Evolutionary conservation across 35 echinoderm and acorn worm genomes (phyloP).

Genomic region (Apostichopus parvimensis): DNA sequence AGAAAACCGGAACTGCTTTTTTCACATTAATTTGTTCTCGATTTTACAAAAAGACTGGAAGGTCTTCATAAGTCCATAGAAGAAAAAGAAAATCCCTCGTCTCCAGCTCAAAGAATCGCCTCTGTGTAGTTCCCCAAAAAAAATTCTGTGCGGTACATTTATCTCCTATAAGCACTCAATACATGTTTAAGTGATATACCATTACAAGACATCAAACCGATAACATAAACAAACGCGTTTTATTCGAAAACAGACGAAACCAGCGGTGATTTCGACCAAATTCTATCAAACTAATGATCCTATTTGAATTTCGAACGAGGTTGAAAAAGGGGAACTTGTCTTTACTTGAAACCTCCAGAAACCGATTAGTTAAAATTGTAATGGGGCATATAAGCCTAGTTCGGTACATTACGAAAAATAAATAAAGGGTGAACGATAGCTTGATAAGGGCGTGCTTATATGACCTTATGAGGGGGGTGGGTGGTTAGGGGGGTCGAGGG

Average conservation of each 20-base stretch:
- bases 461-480: background rate
- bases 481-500: too few species aligned
- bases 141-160: too few species aligned
- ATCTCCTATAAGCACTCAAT: too few species aligned
- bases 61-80: too few species aligned
- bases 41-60: too few species aligned
- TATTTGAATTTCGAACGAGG: conserved; percentile 10
- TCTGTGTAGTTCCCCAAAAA: too few species aligned
- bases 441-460: background rate
- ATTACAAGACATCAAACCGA: background rate
- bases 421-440: background rate
- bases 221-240: background rate
- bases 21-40: too few species aligned
- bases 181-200: too few species aligned
- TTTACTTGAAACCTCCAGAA: background rate
- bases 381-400: background rate
- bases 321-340: background rate
- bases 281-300: background rate
- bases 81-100: too few species aligned
- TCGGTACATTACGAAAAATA: background rate
- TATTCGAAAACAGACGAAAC: conserved; percentile 18
- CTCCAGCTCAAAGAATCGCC: too few species aligned
- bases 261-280: background rate
- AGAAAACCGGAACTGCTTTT: too few species aligned
- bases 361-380: background rate